These are phyloP conservation scores for Heterodera filipjevi DNA, from an alignment of 2,888 invertebrate species.

Conservation along the genomic window DNA sequence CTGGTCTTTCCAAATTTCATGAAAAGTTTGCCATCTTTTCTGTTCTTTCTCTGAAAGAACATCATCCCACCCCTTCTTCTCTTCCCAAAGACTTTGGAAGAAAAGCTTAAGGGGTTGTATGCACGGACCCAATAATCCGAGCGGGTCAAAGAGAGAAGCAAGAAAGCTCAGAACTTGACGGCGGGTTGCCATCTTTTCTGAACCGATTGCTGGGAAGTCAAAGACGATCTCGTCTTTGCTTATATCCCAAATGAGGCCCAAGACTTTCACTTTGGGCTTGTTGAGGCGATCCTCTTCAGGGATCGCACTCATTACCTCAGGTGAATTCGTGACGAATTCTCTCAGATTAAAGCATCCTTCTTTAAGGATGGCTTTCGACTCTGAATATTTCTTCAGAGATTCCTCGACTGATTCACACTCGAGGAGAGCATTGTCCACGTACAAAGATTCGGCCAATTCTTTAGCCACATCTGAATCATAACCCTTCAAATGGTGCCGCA, in stretches of 20 bases:
- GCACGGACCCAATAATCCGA: slow-evolving; percentile 34
- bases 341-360: slow-evolving; percentile 25
- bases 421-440: slow-evolving; percentile 37
- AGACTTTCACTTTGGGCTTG: slow-evolving; percentile 13
- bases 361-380: slow-evolving; percentile 18
- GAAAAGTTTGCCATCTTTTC: slow-evolving; percentile 16
- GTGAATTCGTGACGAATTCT: slow-evolving; percentile 12
- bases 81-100: slow-evolving; percentile 36
- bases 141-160: slow-evolving; percentile 36
- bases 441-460: slow-evolving; percentile 27
- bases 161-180: slow-evolving; percentile 27
- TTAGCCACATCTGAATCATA: slow-evolving; percentile 10
- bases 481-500: slow-evolving; percentile 29
- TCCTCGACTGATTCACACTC: slow-evolving; percentile 14
- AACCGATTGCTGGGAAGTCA: background rate
- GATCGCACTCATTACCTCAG: background rate
- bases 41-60: background rate
- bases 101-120: slow-evolving; percentile 35
- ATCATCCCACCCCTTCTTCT: slow-evolving; percentile 36
- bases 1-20: background rate
- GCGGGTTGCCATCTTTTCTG: slow-evolving; percentile 22
- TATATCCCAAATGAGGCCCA: slow-evolving; percentile 31
- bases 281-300: slow-evolving; percentile 17
- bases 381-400: slow-evolving; percentile 6
- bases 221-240: slow-evolving; percentile 21